Evolutionary conservation across 2,797 vertebrate species (phyloP).

Genomic region (Hybognathus amarus): DNA sequence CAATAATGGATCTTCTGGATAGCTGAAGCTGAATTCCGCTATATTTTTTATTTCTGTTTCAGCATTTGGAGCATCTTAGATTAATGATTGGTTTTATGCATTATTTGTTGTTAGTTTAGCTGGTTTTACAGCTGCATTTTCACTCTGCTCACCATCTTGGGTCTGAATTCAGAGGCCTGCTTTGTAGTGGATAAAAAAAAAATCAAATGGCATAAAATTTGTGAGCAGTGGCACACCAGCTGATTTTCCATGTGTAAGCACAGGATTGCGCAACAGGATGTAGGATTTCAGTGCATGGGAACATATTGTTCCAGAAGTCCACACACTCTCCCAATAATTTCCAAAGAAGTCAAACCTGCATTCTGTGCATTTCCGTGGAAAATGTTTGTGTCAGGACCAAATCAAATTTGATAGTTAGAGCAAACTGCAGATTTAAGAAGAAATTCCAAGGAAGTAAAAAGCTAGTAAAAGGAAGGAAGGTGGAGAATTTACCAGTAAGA

Average conservation of each 20-base stretch:
- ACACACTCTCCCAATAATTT: conserved; percentile 4
- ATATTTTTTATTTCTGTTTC: background rate
- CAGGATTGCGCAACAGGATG: conserved; percentile 25
- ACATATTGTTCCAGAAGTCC: background rate
- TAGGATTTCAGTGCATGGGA: background rate
- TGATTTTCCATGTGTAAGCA: background rate
- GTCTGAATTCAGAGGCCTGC: background rate
- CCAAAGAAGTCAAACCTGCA: background rate
- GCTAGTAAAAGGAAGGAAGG: background rate
- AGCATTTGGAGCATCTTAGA: background rate
- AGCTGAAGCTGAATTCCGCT: background rate
- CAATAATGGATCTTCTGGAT: background rate
- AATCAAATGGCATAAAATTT: background rate
- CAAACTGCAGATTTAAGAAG: background rate
- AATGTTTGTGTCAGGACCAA: background rate
- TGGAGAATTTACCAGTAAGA: conserved; percentile 17
- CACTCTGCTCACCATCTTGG: background rate
- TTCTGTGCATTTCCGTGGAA: background rate
- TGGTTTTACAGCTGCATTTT: background rate
- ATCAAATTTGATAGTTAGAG: background rate
- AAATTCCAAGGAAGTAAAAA: conserved; percentile 15
- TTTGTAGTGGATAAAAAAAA: background rate
- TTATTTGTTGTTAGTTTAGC: background rate
- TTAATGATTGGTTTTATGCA: background rate
- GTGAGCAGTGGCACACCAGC: background rate